Percentiles rank a stretch among this genome's conserved stretches.
Evolutionary conservation across 2,113 vertebrate species (phyloP).

Genomic region (Leptodactylus fuscus): DNA sequence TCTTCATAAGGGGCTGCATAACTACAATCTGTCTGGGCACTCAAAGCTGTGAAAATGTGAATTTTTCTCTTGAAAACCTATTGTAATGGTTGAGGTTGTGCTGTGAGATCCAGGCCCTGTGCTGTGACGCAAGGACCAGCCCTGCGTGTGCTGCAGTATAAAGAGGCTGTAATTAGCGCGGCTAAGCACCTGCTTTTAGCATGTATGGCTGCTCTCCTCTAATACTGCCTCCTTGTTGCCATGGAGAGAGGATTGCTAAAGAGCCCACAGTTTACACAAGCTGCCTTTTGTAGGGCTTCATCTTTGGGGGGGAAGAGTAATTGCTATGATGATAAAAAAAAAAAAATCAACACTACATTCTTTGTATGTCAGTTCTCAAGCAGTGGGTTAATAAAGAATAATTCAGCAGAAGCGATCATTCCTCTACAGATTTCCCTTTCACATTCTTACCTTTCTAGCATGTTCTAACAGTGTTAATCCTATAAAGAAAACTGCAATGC

Average conservation of each 20-base stretch:
- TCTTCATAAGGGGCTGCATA: background rate
- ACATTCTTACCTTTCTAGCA: background rate
- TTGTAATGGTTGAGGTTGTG: background rate
- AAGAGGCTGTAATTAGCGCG: constrained; percentile 33
- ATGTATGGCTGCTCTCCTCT: constrained; percentile 35
- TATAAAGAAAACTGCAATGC: background rate
- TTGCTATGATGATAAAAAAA: constrained; percentile 26
- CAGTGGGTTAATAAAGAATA: background rate
- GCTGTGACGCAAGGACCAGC: background rate
- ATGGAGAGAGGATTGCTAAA: constrained; percentile 50
- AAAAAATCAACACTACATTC: background rate
- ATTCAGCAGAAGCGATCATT: background rate
- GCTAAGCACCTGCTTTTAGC: constrained; percentile 47
- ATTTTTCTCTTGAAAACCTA: background rate
- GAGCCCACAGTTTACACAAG: constrained; percentile 27
- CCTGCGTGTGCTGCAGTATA: constrained; percentile 35
- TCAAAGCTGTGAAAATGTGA: background rate
- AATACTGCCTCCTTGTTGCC: constrained; percentile 40
- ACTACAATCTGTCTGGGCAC: too few relatives aligned
- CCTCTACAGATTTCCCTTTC: background rate
- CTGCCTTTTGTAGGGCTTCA: constrained; percentile 20
- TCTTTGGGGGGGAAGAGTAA: constrained; percentile 13
- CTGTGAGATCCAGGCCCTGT: too few relatives aligned
- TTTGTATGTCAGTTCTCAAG: background rate
- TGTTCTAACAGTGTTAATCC: background rate